Evolutionary conservation across 2,888 invertebrate species (phyloP).

Genomic region (Urechis unicinctus): DNA sequence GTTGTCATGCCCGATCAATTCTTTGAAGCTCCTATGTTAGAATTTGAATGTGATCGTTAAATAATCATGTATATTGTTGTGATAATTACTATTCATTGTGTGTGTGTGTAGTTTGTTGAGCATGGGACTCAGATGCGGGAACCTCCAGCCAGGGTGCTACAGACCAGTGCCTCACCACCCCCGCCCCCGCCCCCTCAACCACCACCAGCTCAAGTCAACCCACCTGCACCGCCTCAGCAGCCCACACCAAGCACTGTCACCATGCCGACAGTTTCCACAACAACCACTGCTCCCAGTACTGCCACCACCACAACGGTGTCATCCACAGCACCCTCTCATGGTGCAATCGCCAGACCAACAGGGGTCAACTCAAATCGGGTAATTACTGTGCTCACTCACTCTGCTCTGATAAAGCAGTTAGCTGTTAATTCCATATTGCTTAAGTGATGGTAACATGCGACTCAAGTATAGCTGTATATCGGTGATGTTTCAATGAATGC

Average conservation of each 20-base stretch:
- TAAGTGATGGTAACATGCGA: too few species aligned
- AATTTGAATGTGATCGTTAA: neutral
- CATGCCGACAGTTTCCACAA: constrained; percentile 13
- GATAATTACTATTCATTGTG: neutral
- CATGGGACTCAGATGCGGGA: constrained; percentile 83
- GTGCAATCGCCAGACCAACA: constrained; percentile 9
- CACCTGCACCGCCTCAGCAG: constrained; percentile 3
- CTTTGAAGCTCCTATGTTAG: neutral
- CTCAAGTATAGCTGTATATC: too few species aligned
- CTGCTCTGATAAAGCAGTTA: too few species aligned
- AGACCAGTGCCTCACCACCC: constrained; percentile 11
- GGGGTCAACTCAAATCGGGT: neutral
- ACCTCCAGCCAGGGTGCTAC: constrained; percentile 67
- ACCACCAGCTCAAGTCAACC: constrained; percentile 8
- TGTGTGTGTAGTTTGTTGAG: constrained; percentile 66
- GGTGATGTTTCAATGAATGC: too few species aligned
- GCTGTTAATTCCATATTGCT: too few species aligned
- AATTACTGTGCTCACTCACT: neutral
- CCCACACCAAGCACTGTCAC: constrained; percentile 46
- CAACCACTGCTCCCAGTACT: constrained; percentile 18
- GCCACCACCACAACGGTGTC: constrained; percentile 16
- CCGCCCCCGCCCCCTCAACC: constrained; percentile 54
- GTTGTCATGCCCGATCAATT: constrained; percentile 32
- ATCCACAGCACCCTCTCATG: constrained; percentile 11
- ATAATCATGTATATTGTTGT: too few species aligned